These are phyloP conservation scores for Microcebus lehilahytsara DNA, from an alignment of 2,113 vertebrate genomes.

Conservation along the genomic window DNA sequence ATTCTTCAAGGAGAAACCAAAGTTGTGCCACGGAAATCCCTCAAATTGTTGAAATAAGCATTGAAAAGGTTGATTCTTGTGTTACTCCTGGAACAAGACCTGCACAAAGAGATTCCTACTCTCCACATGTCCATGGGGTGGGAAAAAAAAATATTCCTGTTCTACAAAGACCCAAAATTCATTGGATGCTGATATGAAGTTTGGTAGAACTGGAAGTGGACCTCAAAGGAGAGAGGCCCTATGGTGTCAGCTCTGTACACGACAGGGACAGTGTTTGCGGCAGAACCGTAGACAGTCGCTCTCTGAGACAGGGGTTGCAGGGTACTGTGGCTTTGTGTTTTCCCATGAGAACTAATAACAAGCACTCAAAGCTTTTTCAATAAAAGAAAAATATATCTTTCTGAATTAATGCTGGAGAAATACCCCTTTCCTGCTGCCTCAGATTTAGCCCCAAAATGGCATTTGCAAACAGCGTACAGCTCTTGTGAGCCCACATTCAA, in stretches of 20 bases:
- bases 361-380: constrained; percentile 91
- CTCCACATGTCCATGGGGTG: constrained; percentile 96
- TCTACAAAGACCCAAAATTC: constrained; percentile 98
- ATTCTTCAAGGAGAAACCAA: constrained; percentile 87
- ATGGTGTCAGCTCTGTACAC: constrained; percentile 91
- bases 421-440: constrained; percentile 98
- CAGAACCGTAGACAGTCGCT: constrained; percentile 88
- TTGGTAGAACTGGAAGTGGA: constrained; percentile 87
- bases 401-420: constrained; percentile 98
- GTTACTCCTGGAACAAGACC: constrained; percentile 83
- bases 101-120: constrained; percentile 95
- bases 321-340: constrained; percentile 96
- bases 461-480: constrained; percentile 98
- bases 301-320: constrained; percentile 92
- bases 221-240: constrained; percentile 91
- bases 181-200: constrained; percentile 90
- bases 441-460: constrained; percentile 98
- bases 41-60: constrained; percentile 95
- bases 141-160: constrained; percentile 97
- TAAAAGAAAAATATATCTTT: constrained; percentile 98
- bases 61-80: constrained; percentile 93
- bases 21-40: constrained; percentile 96
- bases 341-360: constrained; percentile 89
- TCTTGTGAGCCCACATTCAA: constrained; percentile 95
- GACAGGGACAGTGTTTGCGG: constrained; percentile 88